phyloP scores from a whole-genome alignment of 2,113 vertebrate species.

The Pholis gunnellus region DNA sequence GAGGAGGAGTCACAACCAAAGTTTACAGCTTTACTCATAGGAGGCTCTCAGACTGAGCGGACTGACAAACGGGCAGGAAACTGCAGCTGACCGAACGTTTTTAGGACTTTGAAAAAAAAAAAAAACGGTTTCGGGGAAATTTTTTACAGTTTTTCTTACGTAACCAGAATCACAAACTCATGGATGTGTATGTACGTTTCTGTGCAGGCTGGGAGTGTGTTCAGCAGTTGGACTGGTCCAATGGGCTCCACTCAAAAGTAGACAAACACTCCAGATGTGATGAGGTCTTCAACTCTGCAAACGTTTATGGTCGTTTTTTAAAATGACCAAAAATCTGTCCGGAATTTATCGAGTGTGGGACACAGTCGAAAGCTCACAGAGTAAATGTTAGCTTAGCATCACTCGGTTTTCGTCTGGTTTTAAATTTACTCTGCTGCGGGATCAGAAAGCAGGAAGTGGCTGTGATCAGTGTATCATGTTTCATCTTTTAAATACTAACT shows the following conservation, averaged over 20 bases:
- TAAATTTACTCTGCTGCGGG: background rate
- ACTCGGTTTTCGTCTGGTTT: background rate
- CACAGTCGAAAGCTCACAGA: background rate
- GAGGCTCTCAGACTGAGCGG: background rate
- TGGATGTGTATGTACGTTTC: background rate
- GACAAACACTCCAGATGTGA: background rate
- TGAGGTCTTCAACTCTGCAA: background rate
- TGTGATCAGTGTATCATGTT: background rate
- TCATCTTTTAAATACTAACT: background rate
- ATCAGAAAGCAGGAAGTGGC: background rate
- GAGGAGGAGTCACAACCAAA: constrained; percentile 58
- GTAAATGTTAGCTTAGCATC: background rate
- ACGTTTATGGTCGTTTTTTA: background rate
- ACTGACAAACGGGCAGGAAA: background rate
- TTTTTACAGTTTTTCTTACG: background rate
- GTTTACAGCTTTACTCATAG: constrained; percentile 61
- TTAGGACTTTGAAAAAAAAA: background rate
- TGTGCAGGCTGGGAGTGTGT: background rate
- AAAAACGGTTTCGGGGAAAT: background rate
- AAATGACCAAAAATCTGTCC: background rate
- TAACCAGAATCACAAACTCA: background rate
- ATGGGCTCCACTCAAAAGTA: background rate
- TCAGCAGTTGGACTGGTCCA: background rate
- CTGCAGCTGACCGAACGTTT: background rate
- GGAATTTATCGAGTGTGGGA: background rate